Base-by-base conservation (phyloP, 1,140 invertebrate genomes). In the Heliconius eleuchia region DNA sequence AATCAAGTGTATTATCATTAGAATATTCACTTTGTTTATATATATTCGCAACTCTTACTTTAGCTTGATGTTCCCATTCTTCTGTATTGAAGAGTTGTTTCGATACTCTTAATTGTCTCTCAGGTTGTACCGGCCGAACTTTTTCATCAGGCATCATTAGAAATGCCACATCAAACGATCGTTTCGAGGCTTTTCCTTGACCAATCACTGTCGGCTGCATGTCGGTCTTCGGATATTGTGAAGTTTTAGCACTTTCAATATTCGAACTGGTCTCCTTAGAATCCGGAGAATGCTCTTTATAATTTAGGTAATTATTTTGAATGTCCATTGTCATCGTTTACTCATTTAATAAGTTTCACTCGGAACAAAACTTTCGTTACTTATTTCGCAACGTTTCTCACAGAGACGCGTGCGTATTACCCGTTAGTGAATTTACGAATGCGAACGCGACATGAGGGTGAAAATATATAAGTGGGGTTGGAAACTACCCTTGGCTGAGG, bases 131-230 rank as follows among this genome's bases (percentile, higher is more conserved):
- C 73, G 96, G 95, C 55, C 96, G 96, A 66, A 97, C 88, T 86
- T 97, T 97, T 75, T 98, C 97, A 83, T 98, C 97, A 3, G 97
- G 97, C 85, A 97, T 97, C 94, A 98, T 98, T 6, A 98, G 92
- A 82, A 98, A 98, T 2, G 98, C 98, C 0, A 98, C 97, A 87
- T 98, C 97, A 85, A 98, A 98, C 16, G 97, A 97, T 19, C 98
- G 93, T 84, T 98, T 98, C 30, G 95, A 92, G 7, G 94, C 83
- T 92, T 94, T 94, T 7, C 80, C 87, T 77, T 84, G 89, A 82
- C 87, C 92, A 3, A 92, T 57, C 34, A 87, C 82, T n/a, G 93
- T 91, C 18, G 90, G 90, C 78, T 91, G 89, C 86, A 89, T 89
- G 23, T 94, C 94, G 2, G 86, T 74, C 23, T 81, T 81, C 81